Base-by-base conservation (phyloP, 2,797 vertebrate species). In the Malacoctenus gilli region DNA sequence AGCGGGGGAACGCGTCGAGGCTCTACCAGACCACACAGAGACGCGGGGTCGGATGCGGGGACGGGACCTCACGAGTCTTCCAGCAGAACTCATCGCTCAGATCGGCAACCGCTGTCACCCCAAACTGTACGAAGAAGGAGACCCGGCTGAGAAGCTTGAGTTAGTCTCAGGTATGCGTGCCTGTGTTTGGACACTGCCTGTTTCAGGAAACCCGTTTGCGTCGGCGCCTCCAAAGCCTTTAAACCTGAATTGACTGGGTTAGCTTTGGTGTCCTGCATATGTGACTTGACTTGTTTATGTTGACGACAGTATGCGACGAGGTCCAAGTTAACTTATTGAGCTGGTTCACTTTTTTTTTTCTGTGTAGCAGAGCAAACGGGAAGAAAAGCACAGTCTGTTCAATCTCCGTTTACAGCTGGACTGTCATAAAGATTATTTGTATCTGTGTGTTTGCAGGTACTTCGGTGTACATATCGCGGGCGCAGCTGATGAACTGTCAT, bases 401-500 rank as follows among this genome's bases (percentile, higher is more conserved):
- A n/a, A n/a, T n/a, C n/a, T n/a, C n/a, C n/a, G n/a, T n/a, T n/a
- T n/a, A n/a, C n/a, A n/a, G n/a, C n/a, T n/a, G n/a, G n/a, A n/a
- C n/a, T n/a, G n/a, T n/a, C n/a, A n/a, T n/a, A n/a, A n/a, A n/a
- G n/a, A n/a, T n/a, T n/a, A n/a, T n/a, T n/a, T n/a, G n/a, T n/a
- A n/a, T n/a, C n/a, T n/a, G n/a, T n/a, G n/a, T n/a, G n/a, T 55
- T 22, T 38, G 41, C 61, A 90, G 89, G 89, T 82, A 97, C 96
- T 77, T 96, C 95, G 3, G 96, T 98, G 71, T 98, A 92, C 79
- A 98, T 98, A 89, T 95, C 96, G 0, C 91, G 96, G 78, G 95
- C 95, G 10, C 96, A 98, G 88, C 93, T 98, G 47, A 98, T 98
- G 96, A 98, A 98, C 91, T 98, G 96, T 90, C 96, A 98, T 1